Percentiles rank a stretch among this genome's conserved stretches.
These are phyloP conservation scores for Zygogramma bicolorata DNA, from an alignment of 2,888 invertebrate genomes.

Conservation along the genomic window DNA sequence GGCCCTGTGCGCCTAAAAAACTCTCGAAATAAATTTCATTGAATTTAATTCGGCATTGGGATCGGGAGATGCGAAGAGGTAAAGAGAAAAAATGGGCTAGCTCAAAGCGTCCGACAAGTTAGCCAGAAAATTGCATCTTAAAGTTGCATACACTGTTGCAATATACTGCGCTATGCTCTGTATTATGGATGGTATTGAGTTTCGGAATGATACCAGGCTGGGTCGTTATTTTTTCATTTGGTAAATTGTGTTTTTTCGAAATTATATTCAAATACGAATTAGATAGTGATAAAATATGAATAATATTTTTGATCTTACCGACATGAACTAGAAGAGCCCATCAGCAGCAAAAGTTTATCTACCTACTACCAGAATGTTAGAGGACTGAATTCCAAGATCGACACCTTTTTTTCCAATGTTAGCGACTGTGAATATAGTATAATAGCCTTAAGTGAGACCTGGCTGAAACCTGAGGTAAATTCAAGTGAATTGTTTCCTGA, in stretches of 20 bases:
- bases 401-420: too few relatives aligned
- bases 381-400: too few relatives aligned
- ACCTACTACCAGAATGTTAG: too few relatives aligned
- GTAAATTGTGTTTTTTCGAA: background rate
- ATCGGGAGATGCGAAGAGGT: constrained; percentile 28
- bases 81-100: constrained; percentile 38
- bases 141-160: constrained; percentile 42
- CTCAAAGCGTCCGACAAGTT: constrained; percentile 45
- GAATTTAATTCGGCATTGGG: constrained; percentile 36
- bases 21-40: constrained; percentile 35
- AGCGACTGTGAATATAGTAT: too few relatives aligned
- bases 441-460: too few relatives aligned
- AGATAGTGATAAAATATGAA: too few relatives aligned
- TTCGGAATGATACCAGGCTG: constrained; percentile 21
- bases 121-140: constrained; percentile 48
- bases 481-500: too few relatives aligned
- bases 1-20: constrained; percentile 19
- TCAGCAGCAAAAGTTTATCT: too few relatives aligned
- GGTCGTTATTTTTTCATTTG: background rate
- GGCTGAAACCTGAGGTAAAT: too few relatives aligned
- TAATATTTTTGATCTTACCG: too few relatives aligned
- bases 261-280: background rate
- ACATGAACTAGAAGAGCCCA: too few relatives aligned
- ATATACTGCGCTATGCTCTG: constrained; percentile 32
- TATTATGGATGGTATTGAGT: constrained; percentile 27